These are phyloP conservation scores for Ethmia dodecea DNA, from an alignment of 2,888 invertebrate genomes.

Conservation along the genomic window DNA sequence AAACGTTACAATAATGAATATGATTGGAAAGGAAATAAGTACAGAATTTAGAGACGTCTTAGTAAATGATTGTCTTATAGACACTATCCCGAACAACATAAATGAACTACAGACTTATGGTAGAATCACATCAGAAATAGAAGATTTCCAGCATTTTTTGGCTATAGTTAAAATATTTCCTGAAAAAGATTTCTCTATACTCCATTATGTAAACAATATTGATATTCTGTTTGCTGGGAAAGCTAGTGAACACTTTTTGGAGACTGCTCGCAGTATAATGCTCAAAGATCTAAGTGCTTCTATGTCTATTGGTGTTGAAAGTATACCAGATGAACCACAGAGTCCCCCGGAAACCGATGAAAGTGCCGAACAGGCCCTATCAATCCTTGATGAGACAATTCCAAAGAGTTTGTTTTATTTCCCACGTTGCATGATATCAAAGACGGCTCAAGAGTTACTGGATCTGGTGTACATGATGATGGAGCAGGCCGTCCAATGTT, in stretches of 20 bases:
- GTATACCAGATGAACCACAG: slow-evolving; percentile 32
- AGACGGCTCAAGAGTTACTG: slow-evolving; percentile 80
- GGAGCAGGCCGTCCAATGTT: slow-evolving; percentile 80
- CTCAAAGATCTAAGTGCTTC: slow-evolving; percentile 88
- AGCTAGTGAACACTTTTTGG: slow-evolving; percentile 83
- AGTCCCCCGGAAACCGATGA: slow-evolving; percentile 16
- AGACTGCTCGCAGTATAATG: slow-evolving; percentile 84
- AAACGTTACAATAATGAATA: slow-evolving; percentile 65
- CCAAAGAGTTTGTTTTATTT: slow-evolving; percentile 68
- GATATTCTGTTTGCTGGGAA: slow-evolving; percentile 87
- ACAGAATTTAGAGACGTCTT: slow-evolving; percentile 80
- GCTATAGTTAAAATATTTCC: slow-evolving; percentile 78
- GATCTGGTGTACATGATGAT: slow-evolving; percentile 81
- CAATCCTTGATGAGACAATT: slow-evolving; percentile 56
- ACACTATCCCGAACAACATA: slow-evolving; percentile 86
- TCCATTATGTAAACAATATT: slow-evolving; percentile 84
- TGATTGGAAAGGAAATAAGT: slow-evolving; percentile 75
- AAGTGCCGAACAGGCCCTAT: slow-evolving; percentile 49
- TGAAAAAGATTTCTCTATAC: slow-evolving; percentile 74
- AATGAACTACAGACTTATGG: slow-evolving; percentile 83
- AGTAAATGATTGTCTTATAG: slow-evolving; percentile 84
- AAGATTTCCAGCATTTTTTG: slow-evolving; percentile 81
- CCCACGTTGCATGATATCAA: slow-evolving; percentile 78
- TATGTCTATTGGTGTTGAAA: slow-evolving; percentile 74
- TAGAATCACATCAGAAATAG: slow-evolving; percentile 79